Percentiles rank a stretch among this genome's conserved stretches.
These are phyloP conservation scores for Remorina albescens DNA, from an alignment of 2,797 vertebrate genomes.

Conservation along the genomic window DNA sequence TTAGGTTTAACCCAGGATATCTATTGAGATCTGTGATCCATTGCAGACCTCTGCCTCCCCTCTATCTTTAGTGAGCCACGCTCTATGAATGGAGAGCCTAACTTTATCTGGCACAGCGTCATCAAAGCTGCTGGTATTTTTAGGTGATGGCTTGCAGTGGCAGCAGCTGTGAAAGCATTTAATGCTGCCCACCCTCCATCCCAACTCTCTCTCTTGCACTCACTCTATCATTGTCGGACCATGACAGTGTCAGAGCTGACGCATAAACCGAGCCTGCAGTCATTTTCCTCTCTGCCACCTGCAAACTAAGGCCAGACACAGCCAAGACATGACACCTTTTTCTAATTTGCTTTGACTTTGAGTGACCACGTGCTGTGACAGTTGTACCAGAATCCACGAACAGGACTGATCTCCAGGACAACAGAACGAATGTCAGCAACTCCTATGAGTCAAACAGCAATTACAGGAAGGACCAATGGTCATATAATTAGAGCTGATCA, in stretches of 20 bases:
- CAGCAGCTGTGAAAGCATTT: slow-evolving; percentile 86
- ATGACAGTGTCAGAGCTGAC: slow-evolving; percentile 65
- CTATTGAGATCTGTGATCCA: slow-evolving; percentile 74
- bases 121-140: slow-evolving; percentile 84
- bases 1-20: slow-evolving; percentile 57
- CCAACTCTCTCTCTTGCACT: slow-evolving; percentile 27
- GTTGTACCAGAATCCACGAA: background rate
- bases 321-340: slow-evolving; percentile 17
- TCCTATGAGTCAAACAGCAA: slow-evolving; percentile 2
- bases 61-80: slow-evolving; percentile 80
- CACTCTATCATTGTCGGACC: slow-evolving; percentile 61
- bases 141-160: slow-evolving; percentile 73
- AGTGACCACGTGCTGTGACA: slow-evolving; percentile 5
- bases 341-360: background rate
- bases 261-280: slow-evolving; percentile 24
- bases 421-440: background rate
- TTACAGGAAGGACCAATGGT: slow-evolving; percentile 24
- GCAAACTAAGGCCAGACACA: slow-evolving; percentile 1
- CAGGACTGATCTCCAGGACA: background rate
- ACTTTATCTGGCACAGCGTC: slow-evolving; percentile 83
- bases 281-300: slow-evolving; percentile 54
- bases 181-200: slow-evolving; percentile 40
- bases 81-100: slow-evolving; percentile 77
- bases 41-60: slow-evolving; percentile 50
- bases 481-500: slow-evolving; percentile 18